These are phyloP conservation scores for Muscicapa striata DNA, from an alignment of 2,797 vertebrate genomes.

Conservation along the genomic window DNA sequence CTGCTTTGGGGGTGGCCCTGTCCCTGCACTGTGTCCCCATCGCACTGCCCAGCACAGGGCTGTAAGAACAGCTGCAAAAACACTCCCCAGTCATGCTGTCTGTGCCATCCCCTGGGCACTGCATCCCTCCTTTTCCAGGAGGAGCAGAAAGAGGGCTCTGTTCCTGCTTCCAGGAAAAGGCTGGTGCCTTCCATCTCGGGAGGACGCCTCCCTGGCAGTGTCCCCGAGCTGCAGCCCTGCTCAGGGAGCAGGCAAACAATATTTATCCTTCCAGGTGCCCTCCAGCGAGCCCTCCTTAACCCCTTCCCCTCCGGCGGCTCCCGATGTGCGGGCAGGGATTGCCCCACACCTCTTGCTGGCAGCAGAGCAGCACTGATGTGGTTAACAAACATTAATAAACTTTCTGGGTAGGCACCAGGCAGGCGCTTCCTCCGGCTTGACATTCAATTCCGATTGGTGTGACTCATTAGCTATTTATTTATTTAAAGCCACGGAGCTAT, in stretches of 20 bases:
- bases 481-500: constrained; percentile 55
- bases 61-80: neutral
- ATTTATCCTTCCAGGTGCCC: neutral
- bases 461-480: constrained; percentile 70
- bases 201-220: neutral
- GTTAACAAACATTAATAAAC: constrained; percentile 51
- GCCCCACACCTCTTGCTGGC: fast-evolving
- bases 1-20: neutral
- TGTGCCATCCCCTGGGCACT: neutral
- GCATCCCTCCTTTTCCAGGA: neutral
- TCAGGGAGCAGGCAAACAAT: neutral
- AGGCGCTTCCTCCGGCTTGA: constrained; percentile 64
- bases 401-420: constrained; percentile 38
- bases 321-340: fast-evolving
- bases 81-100: neutral
- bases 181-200: neutral
- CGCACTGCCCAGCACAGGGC: neutral
- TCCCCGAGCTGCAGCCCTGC: neutral
- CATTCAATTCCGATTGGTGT: constrained; percentile 64
- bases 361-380: neutral
- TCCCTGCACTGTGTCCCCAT: fast-evolving
- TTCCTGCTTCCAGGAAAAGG: constrained; percentile 30
- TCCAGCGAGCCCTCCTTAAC: fast-evolving
- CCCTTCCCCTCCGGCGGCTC: neutral
- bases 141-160: constrained; percentile 35